Conservation (phyloP, 2,888 invertebrate species). For the Cyaniris semiargus region DNA sequence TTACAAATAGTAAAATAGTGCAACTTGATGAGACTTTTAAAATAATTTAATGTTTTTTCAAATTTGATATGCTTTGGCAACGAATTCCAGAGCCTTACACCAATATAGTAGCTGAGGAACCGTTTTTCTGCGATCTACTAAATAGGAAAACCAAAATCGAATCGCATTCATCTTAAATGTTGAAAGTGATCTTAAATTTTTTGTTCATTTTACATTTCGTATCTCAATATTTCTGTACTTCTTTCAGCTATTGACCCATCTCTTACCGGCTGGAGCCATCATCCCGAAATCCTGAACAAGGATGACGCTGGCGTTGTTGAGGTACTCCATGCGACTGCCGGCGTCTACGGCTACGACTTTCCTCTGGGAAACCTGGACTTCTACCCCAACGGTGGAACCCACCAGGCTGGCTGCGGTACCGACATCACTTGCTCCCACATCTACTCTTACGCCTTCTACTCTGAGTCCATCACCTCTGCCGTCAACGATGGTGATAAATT, state of each 20-base stretch:
- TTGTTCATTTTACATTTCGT: too few relatives aligned
- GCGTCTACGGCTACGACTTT: slow-evolving; percentile 59
- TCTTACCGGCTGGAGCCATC: slow-evolving; percentile 65
- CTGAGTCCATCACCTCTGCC: slow-evolving; percentile 59
- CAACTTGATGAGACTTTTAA: too few relatives aligned
- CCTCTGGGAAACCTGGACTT: slow-evolving; percentile 69
- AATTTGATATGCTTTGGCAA: too few relatives aligned
- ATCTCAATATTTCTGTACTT: too few relatives aligned
- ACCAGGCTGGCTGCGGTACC: slow-evolving; percentile 57
- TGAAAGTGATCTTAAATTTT: neutral
- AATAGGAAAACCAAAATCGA: too few relatives aligned
- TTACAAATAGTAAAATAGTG: too few relatives aligned
- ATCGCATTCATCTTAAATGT: too few relatives aligned
- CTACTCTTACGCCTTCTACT: slow-evolving; percentile 58
- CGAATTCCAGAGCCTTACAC: too few relatives aligned
- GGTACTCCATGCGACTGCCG: slow-evolving; percentile 65
- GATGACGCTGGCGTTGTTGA: slow-evolving; percentile 64
- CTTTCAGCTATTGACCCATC: slow-evolving; percentile 73
- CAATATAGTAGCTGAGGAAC: too few relatives aligned
- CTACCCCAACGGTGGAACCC: slow-evolving; percentile 67
- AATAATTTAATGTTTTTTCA: too few relatives aligned
- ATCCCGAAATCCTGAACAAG: slow-evolving; percentile 55
- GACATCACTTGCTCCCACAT: slow-evolving; percentile 57
- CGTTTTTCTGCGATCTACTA: too few relatives aligned
- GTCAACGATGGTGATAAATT: slow-evolving; percentile 50